These are phyloP conservation scores for Venustaconcha ellipsiformis DNA, from an alignment of 1,140 invertebrate genomes.

Conservation along the genomic window DNA sequence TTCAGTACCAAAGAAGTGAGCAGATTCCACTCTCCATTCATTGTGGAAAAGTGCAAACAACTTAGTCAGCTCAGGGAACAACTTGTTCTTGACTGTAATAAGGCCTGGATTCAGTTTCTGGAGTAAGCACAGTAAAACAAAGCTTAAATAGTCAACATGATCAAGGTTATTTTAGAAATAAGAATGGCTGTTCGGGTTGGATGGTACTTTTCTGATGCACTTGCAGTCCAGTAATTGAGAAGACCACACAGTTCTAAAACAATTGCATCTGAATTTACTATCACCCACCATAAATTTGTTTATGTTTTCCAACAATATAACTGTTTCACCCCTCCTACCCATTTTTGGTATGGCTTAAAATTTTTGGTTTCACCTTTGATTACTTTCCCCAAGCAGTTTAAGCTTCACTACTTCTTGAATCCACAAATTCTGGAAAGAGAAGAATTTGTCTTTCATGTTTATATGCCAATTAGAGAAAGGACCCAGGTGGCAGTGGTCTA, in stretches of 20 bases:
- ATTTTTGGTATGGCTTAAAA: too few relatives aligned
- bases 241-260: too few relatives aligned
- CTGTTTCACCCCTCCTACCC: too few relatives aligned
- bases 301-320: background rate
- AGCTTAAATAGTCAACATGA: background rate
- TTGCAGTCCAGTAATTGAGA: too few relatives aligned
- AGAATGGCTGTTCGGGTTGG: background rate
- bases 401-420: too few relatives aligned
- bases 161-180: background rate
- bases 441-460: too few relatives aligned
- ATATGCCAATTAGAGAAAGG: too few relatives aligned
- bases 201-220: background rate
- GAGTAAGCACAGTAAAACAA: slow-evolving; percentile 43
- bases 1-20: slow-evolving; percentile 67
- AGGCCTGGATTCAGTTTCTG: slow-evolving; percentile 60
- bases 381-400: too few relatives aligned
- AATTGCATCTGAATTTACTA: too few relatives aligned
- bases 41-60: slow-evolving; percentile 55
- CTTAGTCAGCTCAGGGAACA: slow-evolving; percentile 65
- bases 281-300: background rate
- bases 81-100: slow-evolving; percentile 54
- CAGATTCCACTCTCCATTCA: slow-evolving; percentile 67
- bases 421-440: too few relatives aligned
- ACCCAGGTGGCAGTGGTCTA: too few relatives aligned
- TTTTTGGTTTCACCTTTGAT: too few relatives aligned